Conservation (phyloP, 2,888 invertebrate species). For the Ormyrus rosae region DNA sequence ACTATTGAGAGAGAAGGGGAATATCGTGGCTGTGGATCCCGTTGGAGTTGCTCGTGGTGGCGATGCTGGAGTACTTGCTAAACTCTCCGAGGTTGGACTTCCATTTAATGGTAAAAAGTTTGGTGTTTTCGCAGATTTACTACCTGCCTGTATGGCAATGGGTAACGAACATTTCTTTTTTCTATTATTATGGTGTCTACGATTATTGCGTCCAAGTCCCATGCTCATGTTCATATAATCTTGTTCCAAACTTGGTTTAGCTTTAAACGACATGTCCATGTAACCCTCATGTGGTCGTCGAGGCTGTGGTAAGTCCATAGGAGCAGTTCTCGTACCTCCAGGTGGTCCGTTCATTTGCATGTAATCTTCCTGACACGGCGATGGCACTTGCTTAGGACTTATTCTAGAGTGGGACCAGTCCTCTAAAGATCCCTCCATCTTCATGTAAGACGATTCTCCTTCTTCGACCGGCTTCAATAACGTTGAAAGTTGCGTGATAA, state of each 20-base stretch:
- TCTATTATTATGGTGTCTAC: constrained; percentile 61
- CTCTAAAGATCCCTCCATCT: constrained; percentile 71
- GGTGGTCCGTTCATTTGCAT: constrained; percentile 75
- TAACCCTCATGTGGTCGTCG: constrained; percentile 79
- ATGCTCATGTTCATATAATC: constrained; percentile 79
- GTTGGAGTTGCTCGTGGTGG: constrained; percentile 78
- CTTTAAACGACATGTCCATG: constrained; percentile 81
- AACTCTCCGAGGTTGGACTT: constrained; percentile 74
- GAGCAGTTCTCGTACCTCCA: constrained; percentile 72
- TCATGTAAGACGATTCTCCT: constrained; percentile 72
- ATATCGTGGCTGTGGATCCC: constrained; percentile 81
- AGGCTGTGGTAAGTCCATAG: constrained; percentile 74
- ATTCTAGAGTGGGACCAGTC: constrained; percentile 68
- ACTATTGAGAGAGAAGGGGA: constrained; percentile 83
- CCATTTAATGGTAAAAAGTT: constrained; percentile 74
- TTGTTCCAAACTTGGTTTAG: constrained; percentile 73
- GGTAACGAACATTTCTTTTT: constrained; percentile 80
- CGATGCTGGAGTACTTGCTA: constrained; percentile 76
- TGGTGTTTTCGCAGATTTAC: constrained; percentile 65
- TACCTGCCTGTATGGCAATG: constrained; percentile 79
- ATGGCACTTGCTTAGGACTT: constrained; percentile 76
- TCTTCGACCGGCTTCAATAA: constrained; percentile 74
- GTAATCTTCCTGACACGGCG: constrained; percentile 71
- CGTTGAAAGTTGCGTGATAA: constrained; percentile 63
- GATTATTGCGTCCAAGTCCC: constrained; percentile 68